Conservation (phyloP, 1,140 invertebrate species). For the Solenopsis fugax region DNA sequence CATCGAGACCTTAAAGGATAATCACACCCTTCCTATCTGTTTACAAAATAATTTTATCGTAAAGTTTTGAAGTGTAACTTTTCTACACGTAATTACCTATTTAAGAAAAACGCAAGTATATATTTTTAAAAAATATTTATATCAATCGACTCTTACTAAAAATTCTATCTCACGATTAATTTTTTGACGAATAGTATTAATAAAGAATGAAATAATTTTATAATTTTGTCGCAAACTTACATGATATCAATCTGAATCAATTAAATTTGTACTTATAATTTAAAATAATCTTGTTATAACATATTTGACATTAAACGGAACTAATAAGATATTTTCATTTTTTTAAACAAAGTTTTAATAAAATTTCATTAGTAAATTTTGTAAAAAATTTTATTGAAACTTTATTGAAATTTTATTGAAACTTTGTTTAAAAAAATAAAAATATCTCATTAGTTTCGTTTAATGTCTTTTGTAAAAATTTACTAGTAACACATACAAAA, state of each 20-base stretch:
- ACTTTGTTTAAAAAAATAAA: no score
- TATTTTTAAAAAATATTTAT: conserved; percentile 5
- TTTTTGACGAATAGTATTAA: neutral
- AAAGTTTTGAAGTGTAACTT: neutral
- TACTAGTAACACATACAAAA: neutral
- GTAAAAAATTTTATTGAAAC: no score
- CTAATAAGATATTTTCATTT: neutral
- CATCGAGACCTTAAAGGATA: conserved; percentile 53
- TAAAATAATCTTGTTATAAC: neutral
- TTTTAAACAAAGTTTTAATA: no score
- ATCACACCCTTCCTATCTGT: conserved; percentile 25
- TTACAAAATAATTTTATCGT: conserved; percentile 34
- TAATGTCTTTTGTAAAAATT: no score
- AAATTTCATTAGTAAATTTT: no score
- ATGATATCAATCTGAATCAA: neutral
- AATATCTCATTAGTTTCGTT: no score
- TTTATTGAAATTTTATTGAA: no score
- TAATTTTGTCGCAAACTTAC: neutral
- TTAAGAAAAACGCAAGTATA: neutral
- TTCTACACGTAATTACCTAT: no score
- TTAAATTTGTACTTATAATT: conserved; percentile 6
- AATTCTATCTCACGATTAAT: neutral
- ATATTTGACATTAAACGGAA: neutral
- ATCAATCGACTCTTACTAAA: neutral
- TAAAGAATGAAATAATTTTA: neutral